Evolutionary conservation across 1,140 invertebrate genomes (phyloP), one percentile per base, ranked within the genome.

Genomic region (Papilio aristodemus): DNA sequence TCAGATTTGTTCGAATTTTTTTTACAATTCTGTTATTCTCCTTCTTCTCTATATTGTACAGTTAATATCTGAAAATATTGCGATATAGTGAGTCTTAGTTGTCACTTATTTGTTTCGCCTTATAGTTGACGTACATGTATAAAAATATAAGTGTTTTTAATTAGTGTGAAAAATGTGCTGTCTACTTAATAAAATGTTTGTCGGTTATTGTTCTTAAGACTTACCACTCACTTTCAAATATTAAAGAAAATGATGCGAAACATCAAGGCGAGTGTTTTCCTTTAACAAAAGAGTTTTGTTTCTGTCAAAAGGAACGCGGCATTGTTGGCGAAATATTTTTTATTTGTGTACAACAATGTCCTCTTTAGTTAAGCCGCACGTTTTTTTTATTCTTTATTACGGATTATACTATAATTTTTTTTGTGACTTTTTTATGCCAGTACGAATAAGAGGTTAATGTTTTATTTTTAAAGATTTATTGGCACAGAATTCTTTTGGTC

Each of bases 201-300:
- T 19, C 11, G 22, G 22, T 19, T 22, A 54, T 54, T 10, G 46
- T 19, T 10, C n/a, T n/a, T 22, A 54, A 54, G 46, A 54, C 17
- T 54, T 54, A 54, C 46, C 46, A 54, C 46, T 54, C 46, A 25
- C 46, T 54, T 54, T 54, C 10, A 54, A 54, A 54, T 54, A 54
- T 54, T 54, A 54, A 54, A 54, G 46, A 54, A 22, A 54, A 22
- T 54, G 11, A 54, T 10, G 46, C 46, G 17, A 54, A 54, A 54
- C 46, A 54, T 54, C 19, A 54, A 54, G 46, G 46, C 46, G 46
- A 54, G 46, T 54, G 46, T 54, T 54, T 54, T 54, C 46, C 46
- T 54, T 54, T 54, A 54, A 54, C 46, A 54, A 54, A 22, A 25
- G 19, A 54, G 46, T 54, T 54, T 54, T 54, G 46, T 54, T 54